Conservation (phyloP, 2,797 vertebrate species). For the Manis javanica region DNA sequence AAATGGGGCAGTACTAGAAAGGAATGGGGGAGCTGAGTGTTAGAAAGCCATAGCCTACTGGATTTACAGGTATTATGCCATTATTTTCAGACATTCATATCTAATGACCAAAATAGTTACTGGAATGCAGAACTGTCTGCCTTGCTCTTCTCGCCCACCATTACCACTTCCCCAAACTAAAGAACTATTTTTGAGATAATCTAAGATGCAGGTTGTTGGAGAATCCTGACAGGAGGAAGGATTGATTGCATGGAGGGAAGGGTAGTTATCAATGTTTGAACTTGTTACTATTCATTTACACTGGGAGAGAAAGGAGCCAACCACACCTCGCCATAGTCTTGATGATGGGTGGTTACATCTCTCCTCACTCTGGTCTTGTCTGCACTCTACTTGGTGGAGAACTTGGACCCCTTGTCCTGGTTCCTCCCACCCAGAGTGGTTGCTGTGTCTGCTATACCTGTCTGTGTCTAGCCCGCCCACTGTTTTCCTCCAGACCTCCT, state of each 20-base stretch:
- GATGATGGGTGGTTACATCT: background rate
- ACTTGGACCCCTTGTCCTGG: background rate
- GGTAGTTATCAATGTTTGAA: background rate
- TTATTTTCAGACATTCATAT: background rate
- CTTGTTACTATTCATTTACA: conserved; percentile 26
- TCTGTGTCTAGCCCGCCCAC: background rate
- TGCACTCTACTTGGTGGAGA: background rate
- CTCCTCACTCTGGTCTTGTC: background rate
- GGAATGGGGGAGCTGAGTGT: background rate
- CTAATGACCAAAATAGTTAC: background rate
- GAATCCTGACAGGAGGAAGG: background rate
- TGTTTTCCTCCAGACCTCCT: background rate
- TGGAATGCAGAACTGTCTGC: background rate
- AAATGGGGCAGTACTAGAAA: background rate
- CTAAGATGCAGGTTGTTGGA: background rate
- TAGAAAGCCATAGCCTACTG: background rate
- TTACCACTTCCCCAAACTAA: background rate
- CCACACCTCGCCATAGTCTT: background rate
- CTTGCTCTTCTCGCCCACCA: background rate
- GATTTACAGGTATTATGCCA: background rate
- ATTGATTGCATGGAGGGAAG: background rate
- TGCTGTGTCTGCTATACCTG: background rate
- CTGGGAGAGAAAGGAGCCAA: background rate
- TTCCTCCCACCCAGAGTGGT: background rate
- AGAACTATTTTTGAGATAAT: background rate